Conservation (phyloP, 2,888 invertebrate genomes). For the Eristalis pertinax region DNA sequence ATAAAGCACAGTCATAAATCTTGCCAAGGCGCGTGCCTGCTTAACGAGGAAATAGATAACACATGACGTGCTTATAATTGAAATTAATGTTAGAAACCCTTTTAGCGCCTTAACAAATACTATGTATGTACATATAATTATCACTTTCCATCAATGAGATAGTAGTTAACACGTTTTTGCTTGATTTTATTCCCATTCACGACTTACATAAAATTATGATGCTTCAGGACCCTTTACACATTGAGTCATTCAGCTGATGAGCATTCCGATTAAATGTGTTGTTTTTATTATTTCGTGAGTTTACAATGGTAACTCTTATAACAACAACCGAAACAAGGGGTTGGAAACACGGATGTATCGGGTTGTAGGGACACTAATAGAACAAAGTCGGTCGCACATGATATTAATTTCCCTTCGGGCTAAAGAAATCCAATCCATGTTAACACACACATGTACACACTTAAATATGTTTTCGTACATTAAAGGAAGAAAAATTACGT, state of each 20-base stretch:
- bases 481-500: too few relatives aligned
- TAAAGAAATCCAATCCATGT: neutral
- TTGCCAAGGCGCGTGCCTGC: neutral
- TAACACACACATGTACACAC: neutral
- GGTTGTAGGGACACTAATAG: neutral
- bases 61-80: neutral
- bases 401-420: slow-evolving; percentile 1
- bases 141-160: neutral
- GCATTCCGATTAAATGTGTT: neutral
- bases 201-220: neutral
- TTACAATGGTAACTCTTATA: neutral
- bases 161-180: too few relatives aligned
- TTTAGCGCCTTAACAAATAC: neutral
- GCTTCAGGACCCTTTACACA: neutral
- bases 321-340: neutral
- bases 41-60: neutral
- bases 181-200: neutral
- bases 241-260: neutral
- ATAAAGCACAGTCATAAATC: neutral
- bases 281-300: neutral
- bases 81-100: neutral
- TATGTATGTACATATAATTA: neutral
- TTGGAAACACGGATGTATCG: neutral
- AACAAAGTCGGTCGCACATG: neutral
- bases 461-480: neutral